Evolutionary conservation across 2,888 invertebrate species (phyloP), one percentile per base, ranked within the genome.

Genomic region (Villa cingulata): DNA sequence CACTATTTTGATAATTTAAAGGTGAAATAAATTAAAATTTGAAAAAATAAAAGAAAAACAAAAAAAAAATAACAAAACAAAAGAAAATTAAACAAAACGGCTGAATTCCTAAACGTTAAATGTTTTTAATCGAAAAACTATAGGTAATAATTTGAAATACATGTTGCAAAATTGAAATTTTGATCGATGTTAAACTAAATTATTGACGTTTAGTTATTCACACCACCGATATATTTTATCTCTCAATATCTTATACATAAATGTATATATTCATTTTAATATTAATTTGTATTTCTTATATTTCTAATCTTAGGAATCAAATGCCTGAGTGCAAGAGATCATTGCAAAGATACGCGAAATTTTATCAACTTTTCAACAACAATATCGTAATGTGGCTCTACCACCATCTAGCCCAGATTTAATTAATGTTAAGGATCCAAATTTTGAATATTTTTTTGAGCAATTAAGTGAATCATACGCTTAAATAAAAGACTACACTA

Each of bases 1-100:
- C 87, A 92, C 69, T 94, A 95, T 73, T 95, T 96, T 76, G 91
- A 94, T 75, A 94, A 91, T 77, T 78, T 96, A 65, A 95, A 95
- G 79, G 91, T 91, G 76, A 57, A 48, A 46, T 45, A 37, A 43
- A 3, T n/a, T 19, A 32, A 20, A 38, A 18, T 17, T 39, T 27
- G 32, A 42, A 29, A 16, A 19, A 45, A 19, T 16, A 39, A 29
- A 42, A 15, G 5, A 12, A 15, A n/a, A 48, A 29, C 37, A 4
- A 3, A 17, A 29, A 14, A 41, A 41, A 1, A 23, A 34, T 32
- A 41, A n/a, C n/a, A n/a, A n/a, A n/a, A n/a, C n/a, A n/a, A n/a
- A n/a, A n/a, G 46, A 53, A 54, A 54, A 27, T 19, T 18, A 37
- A 37, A 19, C 15, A n/a, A n/a, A n/a, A n/a, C n/a, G n/a, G n/a